Percentiles rank a stretch among this genome's conserved stretches.
Evolutionary conservation across 2,113 vertebrate genomes (phyloP).

Genomic region (Dunckerocampus dactyliophorus): DNA sequence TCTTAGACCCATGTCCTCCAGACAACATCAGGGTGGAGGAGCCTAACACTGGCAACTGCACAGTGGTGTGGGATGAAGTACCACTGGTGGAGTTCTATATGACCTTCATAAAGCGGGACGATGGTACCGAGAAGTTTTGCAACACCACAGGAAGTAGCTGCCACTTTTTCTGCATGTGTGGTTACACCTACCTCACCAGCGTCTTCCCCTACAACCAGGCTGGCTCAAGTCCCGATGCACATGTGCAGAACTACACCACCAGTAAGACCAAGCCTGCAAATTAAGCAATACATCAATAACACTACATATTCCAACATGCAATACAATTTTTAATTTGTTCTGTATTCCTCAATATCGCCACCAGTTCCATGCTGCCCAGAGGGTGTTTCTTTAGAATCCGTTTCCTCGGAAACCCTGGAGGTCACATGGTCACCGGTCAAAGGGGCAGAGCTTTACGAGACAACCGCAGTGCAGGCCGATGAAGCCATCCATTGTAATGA

Average conservation of each 20-base stretch:
- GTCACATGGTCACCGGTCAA: slow-evolving; percentile 80
- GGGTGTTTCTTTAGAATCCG: slow-evolving; percentile 65
- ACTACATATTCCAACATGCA: neutral
- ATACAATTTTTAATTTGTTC: neutral
- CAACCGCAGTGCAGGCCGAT: slow-evolving; percentile 64
- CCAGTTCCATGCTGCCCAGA: slow-evolving; percentile 88
- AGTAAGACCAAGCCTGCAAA: slow-evolving; percentile 61
- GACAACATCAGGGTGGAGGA: slow-evolving; percentile 75
- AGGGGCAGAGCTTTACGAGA: slow-evolving; percentile 84
- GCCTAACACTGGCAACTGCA: slow-evolving; percentile 70
- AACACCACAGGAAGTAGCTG: slow-evolving; percentile 82
- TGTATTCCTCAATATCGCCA: neutral
- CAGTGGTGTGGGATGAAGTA: slow-evolving; percentile 75
- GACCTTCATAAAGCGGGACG: slow-evolving; percentile 85
- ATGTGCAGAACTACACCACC: slow-evolving; percentile 84
- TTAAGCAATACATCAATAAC: neutral
- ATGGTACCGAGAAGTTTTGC: slow-evolving; percentile 81
- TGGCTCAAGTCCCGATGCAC: slow-evolving; percentile 79
- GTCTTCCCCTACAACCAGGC: slow-evolving; percentile 86
- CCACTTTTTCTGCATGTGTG: slow-evolving; percentile 79
- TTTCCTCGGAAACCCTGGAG: slow-evolving; percentile 80
- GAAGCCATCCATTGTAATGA: slow-evolving; percentile 74
- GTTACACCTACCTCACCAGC: slow-evolving; percentile 84
- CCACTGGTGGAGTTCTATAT: slow-evolving; percentile 79
- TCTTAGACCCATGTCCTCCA: slow-evolving; percentile 83